These are phyloP conservation scores for Chrysopilus asiliformis DNA, from an alignment of 2,888 invertebrate species.

Conservation along the genomic window DNA sequence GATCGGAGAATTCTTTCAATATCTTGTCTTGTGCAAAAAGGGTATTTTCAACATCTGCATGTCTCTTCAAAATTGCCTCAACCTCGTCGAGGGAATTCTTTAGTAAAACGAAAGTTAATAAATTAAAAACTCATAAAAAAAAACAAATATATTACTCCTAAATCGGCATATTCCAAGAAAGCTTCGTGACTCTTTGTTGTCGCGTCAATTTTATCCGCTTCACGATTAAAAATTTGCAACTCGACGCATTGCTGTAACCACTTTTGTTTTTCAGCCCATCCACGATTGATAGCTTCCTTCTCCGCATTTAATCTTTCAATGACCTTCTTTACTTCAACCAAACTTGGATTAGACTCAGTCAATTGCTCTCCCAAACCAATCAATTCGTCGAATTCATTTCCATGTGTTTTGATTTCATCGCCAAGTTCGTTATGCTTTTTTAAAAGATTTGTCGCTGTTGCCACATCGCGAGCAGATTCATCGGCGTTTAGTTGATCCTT, in stretches of 20 bases:
- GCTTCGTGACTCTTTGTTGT: slow-evolving; percentile 88
- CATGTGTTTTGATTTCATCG: slow-evolving; percentile 81
- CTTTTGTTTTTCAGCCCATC: slow-evolving; percentile 76
- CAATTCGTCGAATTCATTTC: slow-evolving; percentile 77
- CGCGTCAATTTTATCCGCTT: slow-evolving; percentile 95
- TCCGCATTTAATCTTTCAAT: slow-evolving; percentile 60
- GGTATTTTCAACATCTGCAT: slow-evolving; percentile 86
- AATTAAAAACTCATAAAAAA: not conserved
- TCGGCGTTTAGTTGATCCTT: slow-evolving; percentile 68
- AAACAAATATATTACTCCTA: slow-evolving; percentile 53
- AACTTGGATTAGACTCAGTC: slow-evolving; percentile 56
- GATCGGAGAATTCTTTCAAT: slow-evolving; percentile 65
- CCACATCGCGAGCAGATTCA: slow-evolving; percentile 73
- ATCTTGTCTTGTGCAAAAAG: slow-evolving; percentile 88
- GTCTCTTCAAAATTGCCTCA: slow-evolving; percentile 81
- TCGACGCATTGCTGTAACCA: slow-evolving; percentile 79
- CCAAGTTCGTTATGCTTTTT: slow-evolving; percentile 84
- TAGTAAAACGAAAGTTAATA: not conserved
- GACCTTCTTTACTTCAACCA: slow-evolving; percentile 62
- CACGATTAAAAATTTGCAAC: slow-evolving; percentile 83
- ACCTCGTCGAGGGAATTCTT: slow-evolving; percentile 81
- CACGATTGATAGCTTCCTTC: slow-evolving; percentile 58
- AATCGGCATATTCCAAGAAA: slow-evolving; percentile 74
- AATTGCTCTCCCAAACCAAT: slow-evolving; percentile 65
- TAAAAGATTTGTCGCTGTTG: slow-evolving; percentile 77